Conservation (phyloP, 2,888 invertebrate species). For the Branchinecta sandiegonensis region DNA sequence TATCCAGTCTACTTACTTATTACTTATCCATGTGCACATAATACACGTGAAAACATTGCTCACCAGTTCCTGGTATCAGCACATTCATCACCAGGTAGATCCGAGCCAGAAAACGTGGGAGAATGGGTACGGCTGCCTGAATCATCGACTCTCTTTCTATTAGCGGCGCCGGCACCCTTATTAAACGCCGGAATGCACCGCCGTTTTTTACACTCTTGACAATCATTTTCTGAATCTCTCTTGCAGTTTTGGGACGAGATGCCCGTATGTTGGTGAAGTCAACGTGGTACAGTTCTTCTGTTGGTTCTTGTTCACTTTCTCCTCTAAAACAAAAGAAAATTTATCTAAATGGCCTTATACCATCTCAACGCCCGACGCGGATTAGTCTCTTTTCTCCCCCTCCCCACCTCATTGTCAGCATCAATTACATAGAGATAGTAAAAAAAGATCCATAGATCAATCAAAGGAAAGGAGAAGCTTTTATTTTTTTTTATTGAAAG, state of each 20-base stretch:
- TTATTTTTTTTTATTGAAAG: too few species aligned
- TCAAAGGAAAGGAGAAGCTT: too few species aligned
- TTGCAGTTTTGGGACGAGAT: background rate
- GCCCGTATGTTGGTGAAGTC: background rate
- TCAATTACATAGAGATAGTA: too few species aligned
- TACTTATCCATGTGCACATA: too few species aligned
- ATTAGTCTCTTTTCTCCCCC: too few species aligned
- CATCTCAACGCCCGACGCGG: too few species aligned
- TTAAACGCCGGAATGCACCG: constrained; percentile 10
- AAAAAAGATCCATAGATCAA: too few species aligned
- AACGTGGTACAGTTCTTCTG: background rate
- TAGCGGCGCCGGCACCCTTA: constrained; percentile 35
- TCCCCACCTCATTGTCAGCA: too few species aligned
- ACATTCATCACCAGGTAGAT: constrained; percentile 71
- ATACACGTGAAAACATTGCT: constrained; percentile 28
- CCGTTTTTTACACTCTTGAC: background rate
- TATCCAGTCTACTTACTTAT: too few species aligned
- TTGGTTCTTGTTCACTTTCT: background rate
- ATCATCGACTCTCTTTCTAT: constrained; percentile 68
- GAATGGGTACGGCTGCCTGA: constrained; percentile 78
- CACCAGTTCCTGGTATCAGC: constrained; percentile 61
- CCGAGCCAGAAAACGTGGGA: constrained; percentile 72
- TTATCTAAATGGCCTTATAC: too few species aligned
- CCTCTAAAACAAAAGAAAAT: background rate
- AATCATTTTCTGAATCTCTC: constrained; percentile 6